These are phyloP conservation scores for Bufotes viridis DNA, from an alignment of 2,797 vertebrate species.

Conservation along the genomic window DNA sequence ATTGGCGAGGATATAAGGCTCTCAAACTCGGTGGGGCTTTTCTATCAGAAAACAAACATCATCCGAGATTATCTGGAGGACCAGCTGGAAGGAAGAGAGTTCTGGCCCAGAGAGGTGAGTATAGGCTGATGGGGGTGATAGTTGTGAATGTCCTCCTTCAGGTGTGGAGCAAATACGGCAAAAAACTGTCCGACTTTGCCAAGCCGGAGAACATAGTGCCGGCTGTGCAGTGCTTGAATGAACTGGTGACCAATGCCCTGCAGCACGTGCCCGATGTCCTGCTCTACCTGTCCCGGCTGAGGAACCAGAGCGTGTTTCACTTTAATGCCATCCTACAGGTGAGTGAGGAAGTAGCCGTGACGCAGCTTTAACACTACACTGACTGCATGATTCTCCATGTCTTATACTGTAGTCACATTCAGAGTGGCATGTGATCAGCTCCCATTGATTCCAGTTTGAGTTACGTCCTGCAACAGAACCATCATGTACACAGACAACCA, in stretches of 20 bases:
- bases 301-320: slow-evolving; percentile 96
- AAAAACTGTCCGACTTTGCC: slow-evolving; percentile 85
- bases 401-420: too few species aligned
- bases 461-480: too few species aligned
- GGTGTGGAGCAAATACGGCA: slow-evolving; percentile 93
- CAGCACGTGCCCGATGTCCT: slow-evolving; percentile 91
- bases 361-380: too few species aligned
- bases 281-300: slow-evolving; percentile 87
- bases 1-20: slow-evolving; percentile 83
- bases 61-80: slow-evolving; percentile 97
- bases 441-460: too few species aligned
- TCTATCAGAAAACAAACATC: slow-evolving; percentile 98
- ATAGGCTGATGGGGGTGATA: not conserved
- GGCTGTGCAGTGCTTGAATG: slow-evolving; percentile 90
- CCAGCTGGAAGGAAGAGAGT: slow-evolving; percentile 84
- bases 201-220: slow-evolving; percentile 85
- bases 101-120: slow-evolving; percentile 93
- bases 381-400: too few species aligned
- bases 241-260: slow-evolving; percentile 90
- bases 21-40: slow-evolving; percentile 95
- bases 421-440: too few species aligned
- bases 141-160: slow-evolving; percentile 61
- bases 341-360: not conserved
- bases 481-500: too few species aligned
- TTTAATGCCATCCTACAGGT: slow-evolving; percentile 98